Base-by-base conservation (phyloP, 2,113 vertebrate genomes). In the Chloroceryle aenea region DNA sequence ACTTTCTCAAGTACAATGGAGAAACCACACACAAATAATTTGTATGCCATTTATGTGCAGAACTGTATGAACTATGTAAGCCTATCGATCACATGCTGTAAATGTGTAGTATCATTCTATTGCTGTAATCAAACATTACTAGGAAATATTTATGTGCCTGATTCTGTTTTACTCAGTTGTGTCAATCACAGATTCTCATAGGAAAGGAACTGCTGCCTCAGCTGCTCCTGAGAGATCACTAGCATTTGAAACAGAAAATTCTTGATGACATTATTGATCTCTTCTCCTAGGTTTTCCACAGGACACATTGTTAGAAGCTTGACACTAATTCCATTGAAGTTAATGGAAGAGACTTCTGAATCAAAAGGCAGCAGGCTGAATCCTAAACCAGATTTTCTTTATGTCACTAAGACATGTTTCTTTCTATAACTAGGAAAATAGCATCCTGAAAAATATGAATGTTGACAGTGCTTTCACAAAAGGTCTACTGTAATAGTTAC, bases 371-470 rank as follows among this genome's bases (percentile, higher is more conserved):
- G 23, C 3, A 32, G n/a, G 5, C 5, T 75, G 56, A 90, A 47
- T 55, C 17, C 6, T 84, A 55, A 55, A 6, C 9, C 12, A 53
- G 13, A 21, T 53, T 68, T 69, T 14, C 11, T n/a, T 55, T 34
- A 27, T 47, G 17, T 3, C 6, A 59, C 20, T 42, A 58, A 79
- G 34, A 45, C 0, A 0, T 15, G 2, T 45, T 36, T 58, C 8
- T 82, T 78, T 38, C 29, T 36, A n/a, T 40, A 80, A 15, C 9
- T 34, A 42, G 11, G 17, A 40, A 38, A 85, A 95, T 64, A 42
- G 0, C 13, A 12, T 81, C 16, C 19, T 25, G 7, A 38, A 52
- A 45, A 13, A 21, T 36, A 2, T 25, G 20, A 81, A 78, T 6
- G 62, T 6, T 2, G 3, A 14, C 10, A 2, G 5, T 53, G 10